Conservation (phyloP, 64 coral and sea anemone genomes). For the Catalaphyllia jardinei region DNA sequence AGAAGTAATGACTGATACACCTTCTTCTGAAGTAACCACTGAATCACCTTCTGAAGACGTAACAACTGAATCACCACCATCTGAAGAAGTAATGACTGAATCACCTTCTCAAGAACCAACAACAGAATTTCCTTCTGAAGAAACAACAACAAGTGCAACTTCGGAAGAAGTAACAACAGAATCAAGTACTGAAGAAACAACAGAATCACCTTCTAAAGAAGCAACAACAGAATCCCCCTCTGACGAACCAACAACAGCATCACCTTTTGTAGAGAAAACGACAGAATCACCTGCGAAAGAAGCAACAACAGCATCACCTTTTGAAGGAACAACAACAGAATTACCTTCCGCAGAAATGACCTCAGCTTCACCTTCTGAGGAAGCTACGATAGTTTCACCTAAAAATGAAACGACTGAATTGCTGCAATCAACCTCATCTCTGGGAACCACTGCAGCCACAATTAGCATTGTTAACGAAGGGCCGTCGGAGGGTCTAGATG, state of each 20-base stretch:
- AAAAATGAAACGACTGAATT: not conserved
- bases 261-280: not conserved
- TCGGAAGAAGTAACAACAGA: not conserved
- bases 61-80: not conserved
- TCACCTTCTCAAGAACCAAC: not conserved
- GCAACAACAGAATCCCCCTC: not conserved
- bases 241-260: not conserved
- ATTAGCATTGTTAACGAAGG: too few relatives aligned
- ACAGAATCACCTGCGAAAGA: not conserved
- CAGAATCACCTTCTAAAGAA: not conserved
- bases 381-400: not conserved
- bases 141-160: not conserved
- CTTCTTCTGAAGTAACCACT: too few relatives aligned
- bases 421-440: not conserved
- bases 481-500: too few relatives aligned
- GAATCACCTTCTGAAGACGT: not conserved
- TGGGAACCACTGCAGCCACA: not conserved
- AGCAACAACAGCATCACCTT: not conserved
- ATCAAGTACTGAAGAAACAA: too few relatives aligned
- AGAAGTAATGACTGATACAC: too few relatives aligned
- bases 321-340: not conserved
- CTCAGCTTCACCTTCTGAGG: not conserved
- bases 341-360: not conserved
- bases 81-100: not conserved
- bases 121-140: not conserved